Evolutionary conservation across 2,888 invertebrate species (phyloP), one percentile per base, ranked within the genome.

Genomic region (Sarcophaga carnaria): DNA sequence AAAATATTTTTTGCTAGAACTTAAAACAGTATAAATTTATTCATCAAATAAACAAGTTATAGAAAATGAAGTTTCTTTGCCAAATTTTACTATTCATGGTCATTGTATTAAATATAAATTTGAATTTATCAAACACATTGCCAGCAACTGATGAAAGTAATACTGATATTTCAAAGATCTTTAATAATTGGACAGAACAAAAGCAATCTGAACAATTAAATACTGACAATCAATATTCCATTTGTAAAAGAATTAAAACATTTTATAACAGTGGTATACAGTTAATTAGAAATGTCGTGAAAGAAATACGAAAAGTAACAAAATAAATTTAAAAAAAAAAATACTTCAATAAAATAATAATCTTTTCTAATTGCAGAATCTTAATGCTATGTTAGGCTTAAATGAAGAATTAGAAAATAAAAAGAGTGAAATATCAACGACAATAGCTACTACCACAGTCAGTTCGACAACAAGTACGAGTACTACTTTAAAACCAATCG

Each of bases 21-120:
- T 45, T 22, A 45, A 4, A 64, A 49, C 47, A 75, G 22, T 75
- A 25, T 49, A 64, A 47, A n/a, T 25, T 20, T 63, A 75, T 10
- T 63, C 25, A 11, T 27, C 45, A n/a, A 47, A 63, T 4, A 63
- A 17, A 22, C 62, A 75, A 75, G 63, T 63, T 37, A 11, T 63
- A 37, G 22, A 20, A 62, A 63, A 75, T 63, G 63, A 75, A 63
- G 74, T 63, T 22, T 45, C 25, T 25, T 22, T 49, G 22, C 22
- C 63, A 49, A 64, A 25, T 25, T 49, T n/a, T 27, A 4, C 27
- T 75, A 25, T 11, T 75, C 45, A 12, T 74, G 11, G 4, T 22
- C 62, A 74, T 49, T 12, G 14, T 14, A 14, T 14, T 49, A 49
- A 49, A 49, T 49, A 14, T 49, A 14, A 11, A 8, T 12, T 49